These are phyloP conservation scores for Chaetops frenatus DNA, from an alignment of 2,113 vertebrate genomes.

Conservation along the genomic window DNA sequence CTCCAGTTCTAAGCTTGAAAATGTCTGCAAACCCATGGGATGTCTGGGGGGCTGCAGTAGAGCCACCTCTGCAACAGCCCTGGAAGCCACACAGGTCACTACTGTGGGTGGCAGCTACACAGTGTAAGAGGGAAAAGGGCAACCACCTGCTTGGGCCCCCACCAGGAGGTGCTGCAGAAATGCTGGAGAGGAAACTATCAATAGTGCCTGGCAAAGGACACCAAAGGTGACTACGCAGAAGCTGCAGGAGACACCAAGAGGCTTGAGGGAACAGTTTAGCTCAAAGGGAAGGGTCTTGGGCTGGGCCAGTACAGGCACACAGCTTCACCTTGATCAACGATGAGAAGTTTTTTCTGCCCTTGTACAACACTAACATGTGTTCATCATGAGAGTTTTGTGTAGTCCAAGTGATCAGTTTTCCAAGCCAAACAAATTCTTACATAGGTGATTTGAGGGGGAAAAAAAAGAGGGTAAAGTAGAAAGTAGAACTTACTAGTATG, in stretches of 20 bases:
- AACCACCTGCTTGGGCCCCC: accelerated
- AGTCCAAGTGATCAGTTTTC: background rate
- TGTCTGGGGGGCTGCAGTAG: background rate
- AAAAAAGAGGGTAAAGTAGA: accelerated
- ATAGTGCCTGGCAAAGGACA: background rate
- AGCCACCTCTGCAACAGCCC: background rate
- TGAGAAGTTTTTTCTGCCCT: background rate
- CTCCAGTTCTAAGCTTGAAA: background rate
- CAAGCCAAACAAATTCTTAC: background rate
- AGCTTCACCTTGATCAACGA: background rate
- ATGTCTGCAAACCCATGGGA: background rate
- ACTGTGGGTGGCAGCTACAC: background rate
- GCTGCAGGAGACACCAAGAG: accelerated
- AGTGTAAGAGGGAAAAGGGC: background rate
- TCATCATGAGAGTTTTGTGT: background rate
- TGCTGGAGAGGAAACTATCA: background rate
- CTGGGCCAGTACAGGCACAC: background rate
- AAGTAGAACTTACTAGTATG: background rate
- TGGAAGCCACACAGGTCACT: accelerated
- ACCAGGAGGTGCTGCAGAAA: background rate
- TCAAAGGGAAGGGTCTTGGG: accelerated
- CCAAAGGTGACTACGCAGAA: background rate
- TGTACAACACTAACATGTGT: accelerated
- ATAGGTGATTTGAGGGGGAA: accelerated
- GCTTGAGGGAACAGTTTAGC: background rate